phyloP scores from a whole-genome alignment of 1,140 invertebrate species.

The Tetramorium alpestre region DNA sequence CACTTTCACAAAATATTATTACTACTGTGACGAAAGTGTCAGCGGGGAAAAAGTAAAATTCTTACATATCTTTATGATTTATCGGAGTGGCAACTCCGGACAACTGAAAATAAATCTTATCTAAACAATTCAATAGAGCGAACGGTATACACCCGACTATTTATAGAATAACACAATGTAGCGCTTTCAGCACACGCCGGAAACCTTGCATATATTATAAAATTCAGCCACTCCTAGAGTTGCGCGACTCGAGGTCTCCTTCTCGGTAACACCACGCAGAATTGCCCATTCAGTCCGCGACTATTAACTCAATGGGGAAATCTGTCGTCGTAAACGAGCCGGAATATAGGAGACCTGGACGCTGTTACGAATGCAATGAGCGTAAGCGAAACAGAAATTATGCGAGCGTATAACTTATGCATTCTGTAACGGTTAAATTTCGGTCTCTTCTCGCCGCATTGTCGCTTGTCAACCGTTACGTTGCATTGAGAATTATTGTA shows the following conservation, averaged over 20 bases:
- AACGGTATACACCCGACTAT: not conserved
- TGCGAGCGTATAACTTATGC: constrained; percentile 33
- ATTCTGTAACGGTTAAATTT: constrained; percentile 27
- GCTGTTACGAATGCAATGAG: not conserved
- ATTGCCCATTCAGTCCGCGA: constrained; percentile 47
- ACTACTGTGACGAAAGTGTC: not conserved
- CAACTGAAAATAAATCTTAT: not conserved
- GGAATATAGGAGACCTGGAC: not conserved
- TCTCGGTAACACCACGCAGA: constrained; percentile 55
- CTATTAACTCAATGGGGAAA: constrained; percentile 33
- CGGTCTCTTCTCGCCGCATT: constrained; percentile 9
- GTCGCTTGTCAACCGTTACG: not conserved
- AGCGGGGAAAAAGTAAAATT: not conserved
- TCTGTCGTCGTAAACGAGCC: constrained; percentile 32
- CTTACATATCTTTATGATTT: not conserved
- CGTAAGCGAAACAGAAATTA: constrained; percentile 42
- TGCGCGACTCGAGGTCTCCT: constrained; percentile 45
- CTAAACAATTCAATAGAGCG: not conserved
- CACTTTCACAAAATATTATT: not conserved
- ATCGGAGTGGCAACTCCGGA: not conserved
- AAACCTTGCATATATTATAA: constrained; percentile 47
- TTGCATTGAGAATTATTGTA: not conserved
- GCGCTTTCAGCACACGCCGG: not conserved
- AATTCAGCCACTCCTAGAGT: constrained; percentile 62
- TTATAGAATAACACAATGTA: not conserved